Conservation (phyloP, 2,888 invertebrate species). For the Polietes domitor region DNA sequence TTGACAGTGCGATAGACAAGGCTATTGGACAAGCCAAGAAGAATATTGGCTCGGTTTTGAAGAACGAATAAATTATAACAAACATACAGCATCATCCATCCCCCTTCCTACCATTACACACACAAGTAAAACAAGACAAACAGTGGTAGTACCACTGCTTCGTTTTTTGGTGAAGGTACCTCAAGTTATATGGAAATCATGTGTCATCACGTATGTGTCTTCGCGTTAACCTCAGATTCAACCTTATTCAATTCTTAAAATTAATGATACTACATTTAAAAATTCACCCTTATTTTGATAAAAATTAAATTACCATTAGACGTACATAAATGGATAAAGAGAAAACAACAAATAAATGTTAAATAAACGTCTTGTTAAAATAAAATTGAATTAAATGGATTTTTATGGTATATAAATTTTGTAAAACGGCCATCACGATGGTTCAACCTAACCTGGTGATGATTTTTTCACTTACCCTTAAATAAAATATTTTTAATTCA, state of each 20-base stretch:
- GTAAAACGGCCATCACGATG: too few species aligned
- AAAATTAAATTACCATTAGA: conserved; percentile 11
- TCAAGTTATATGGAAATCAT: conserved; percentile 16
- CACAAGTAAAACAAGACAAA: background rate
- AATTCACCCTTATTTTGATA: conserved; percentile 25
- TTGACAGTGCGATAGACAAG: conserved; percentile 78
- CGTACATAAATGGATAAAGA: conserved; percentile 19
- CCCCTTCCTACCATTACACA: conserved; percentile 25
- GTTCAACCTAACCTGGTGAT: too few species aligned
- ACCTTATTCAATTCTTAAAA: conserved; percentile 1
- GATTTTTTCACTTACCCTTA: too few species aligned
- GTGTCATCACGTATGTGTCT: conserved; percentile 35
- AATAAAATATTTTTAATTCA: too few species aligned
- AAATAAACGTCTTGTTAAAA: conserved; percentile 33
- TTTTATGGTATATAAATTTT: too few species aligned
- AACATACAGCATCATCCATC: conserved; percentile 9
- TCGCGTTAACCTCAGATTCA: conserved; percentile 25
- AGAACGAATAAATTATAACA: conserved; percentile 72
- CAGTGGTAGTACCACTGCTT: background rate
- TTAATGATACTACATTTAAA: conserved; percentile 16
- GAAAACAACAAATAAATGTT: conserved; percentile 30
- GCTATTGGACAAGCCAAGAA: conserved; percentile 76
- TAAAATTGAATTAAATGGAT: background rate
- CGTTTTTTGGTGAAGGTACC: conserved; percentile 7
- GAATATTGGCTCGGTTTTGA: conserved; percentile 72